Evolutionary conservation across 2,797 vertebrate genomes (phyloP), one percentile per base, ranked within the genome.

Genomic region (Rhinophrynus dorsalis): DNA sequence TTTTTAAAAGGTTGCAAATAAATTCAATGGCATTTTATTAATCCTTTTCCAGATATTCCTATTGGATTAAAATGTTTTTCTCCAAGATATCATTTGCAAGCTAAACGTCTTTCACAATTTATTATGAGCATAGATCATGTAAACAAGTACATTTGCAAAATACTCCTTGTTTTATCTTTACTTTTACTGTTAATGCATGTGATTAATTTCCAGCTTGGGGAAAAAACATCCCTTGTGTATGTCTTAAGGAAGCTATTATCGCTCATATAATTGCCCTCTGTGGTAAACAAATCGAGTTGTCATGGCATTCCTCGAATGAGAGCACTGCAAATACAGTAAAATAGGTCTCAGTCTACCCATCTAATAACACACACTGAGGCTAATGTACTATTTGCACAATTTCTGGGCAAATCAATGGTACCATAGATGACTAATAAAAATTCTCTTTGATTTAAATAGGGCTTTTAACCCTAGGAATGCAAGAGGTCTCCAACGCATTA

Each of bases 161-260:
- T 59, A 35, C 21, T 30, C 13, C 45, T 66, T 66, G 55, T 59
- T 73, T 27, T 58, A 71, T 58, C 21, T 13, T 18, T 9, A 37
- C 26, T 51, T 72, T 58, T 52, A 59, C 57, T 56, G 69, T 44
- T 66, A 73, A 73, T 73, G 26, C 54, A 44, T 59, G 69, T 72
- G 69, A 73, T 66, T 73, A 66, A 65, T 59, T 65, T 52, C 61
- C 69, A 52, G 44, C 54, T 66, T 45, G 69, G 50, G 55, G 54
- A 60, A 48, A 66, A 50, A 27, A 18, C 9, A 54, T 73, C 69
- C 69, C 69, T 50, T 44, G 69, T 66, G 69, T 40, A 45, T 66
- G 52, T 30, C 20, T 60, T 66, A 59, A 73, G 61, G 69, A 66
- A 59, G 69, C 69, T 66, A 73, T 73, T 66, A 73, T 57, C 40